Evolutionary conservation across 2,888 invertebrate species (phyloP), one percentile per base, ranked within the genome.

Genomic region (Helicoverpa assulta): DNA sequence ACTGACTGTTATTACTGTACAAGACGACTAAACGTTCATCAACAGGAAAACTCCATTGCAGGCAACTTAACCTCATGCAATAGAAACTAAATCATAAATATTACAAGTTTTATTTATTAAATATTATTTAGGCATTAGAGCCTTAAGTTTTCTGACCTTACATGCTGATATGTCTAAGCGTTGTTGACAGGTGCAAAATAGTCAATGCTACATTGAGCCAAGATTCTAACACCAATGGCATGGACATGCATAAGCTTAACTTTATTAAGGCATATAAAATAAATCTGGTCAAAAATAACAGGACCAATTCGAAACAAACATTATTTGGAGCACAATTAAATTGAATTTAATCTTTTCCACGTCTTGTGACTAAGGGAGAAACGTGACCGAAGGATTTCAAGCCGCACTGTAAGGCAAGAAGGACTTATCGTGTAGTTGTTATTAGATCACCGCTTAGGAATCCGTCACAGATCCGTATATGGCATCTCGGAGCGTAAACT

Each of bases 391-490:
- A 81, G 82, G 81, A 85, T 86, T 83, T 81, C 72, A 76, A 81
- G 77, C 77, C 67, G 73, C 58, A 53, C 37, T 63, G 70, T 67
- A 72, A 67, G 68, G 70, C 65, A 72, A 67, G 62, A 70, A 69
- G 77, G 76, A 67, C 69, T 78, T 70, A 73, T 63, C 65, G 68
- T 67, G 70, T 70, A 66, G 73, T 75, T 78, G 83, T 80, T 86
- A 87, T 89, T 89, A 89, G 87, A 87, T 89, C 89, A 89, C 81
- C 85, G 71, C 74, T 73, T 82, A 76, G 86, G 89, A 85, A 89
- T 88, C 81, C 73, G 82, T 81, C 74, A 81, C 70, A 81, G 73
- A 79, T 74, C 85, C 85, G 79, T 85, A 78, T 82, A 84, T 78
- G 84, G 85, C 63, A 53, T 55, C 57, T 61, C 63, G 68, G 51